A percentile compares a stretch with the other conserved stretches of the same genome.
Evolutionary conservation across 2,888 invertebrate species (phyloP).

Genomic region (Chrysolina americana): DNA sequence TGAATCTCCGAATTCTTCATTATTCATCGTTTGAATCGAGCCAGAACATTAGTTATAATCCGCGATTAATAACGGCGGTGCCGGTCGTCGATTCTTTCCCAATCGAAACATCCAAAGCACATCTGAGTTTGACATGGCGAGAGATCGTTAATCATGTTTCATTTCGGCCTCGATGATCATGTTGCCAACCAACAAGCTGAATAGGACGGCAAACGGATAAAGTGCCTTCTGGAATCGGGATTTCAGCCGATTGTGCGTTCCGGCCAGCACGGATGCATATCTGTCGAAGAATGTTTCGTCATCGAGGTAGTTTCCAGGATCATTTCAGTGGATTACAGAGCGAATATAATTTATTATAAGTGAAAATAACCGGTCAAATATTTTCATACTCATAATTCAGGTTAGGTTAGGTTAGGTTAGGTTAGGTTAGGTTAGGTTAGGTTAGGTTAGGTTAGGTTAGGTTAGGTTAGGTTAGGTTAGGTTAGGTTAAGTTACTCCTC

Average conservation of each 20-base stretch:
- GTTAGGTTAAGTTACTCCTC: too few relatives aligned
- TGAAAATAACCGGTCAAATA: too few relatives aligned
- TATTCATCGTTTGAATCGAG: neutral
- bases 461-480: too few relatives aligned
- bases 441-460: too few relatives aligned
- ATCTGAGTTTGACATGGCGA: conserved; percentile 61
- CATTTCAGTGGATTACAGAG: too few relatives aligned
- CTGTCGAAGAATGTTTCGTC: too few relatives aligned
- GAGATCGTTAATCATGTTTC: conserved; percentile 62
- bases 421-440: too few relatives aligned
- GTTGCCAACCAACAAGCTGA: conserved; percentile 53
- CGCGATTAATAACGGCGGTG: conserved; percentile 37
- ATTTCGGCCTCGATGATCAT: conserved; percentile 57
- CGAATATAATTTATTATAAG: too few relatives aligned
- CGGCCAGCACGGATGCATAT: neutral
- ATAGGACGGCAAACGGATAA: neutral
- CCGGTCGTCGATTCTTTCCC: neutral
- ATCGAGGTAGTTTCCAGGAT: too few relatives aligned
- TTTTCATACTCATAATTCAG: too few relatives aligned
- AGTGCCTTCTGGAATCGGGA: neutral
- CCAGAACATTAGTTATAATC: conserved; percentile 35
- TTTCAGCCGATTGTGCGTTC: neutral
- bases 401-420: too few relatives aligned
- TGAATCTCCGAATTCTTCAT: neutral
- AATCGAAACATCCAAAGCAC: conserved; percentile 40